phyloP scores from a whole-genome alignment of 1,140 invertebrate genomes.

The Battus philenor region DNA sequence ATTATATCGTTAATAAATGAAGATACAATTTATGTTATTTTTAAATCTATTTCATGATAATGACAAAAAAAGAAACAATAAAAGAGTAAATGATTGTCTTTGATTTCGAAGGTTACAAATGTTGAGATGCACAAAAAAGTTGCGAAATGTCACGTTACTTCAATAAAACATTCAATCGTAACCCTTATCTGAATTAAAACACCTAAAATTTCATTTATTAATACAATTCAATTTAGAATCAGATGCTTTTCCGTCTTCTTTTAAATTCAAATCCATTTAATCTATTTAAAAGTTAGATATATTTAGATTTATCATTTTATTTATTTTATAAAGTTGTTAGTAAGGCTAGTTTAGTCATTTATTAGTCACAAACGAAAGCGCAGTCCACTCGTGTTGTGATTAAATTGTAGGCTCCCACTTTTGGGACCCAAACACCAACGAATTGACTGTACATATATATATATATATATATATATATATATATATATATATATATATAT shows the following conservation, averaged over 20 bases:
- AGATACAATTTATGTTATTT: background rate
- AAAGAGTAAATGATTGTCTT: background rate
- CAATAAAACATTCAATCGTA: constrained; percentile 3
- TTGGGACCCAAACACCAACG: too few relatives aligned
- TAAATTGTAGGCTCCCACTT: constrained; percentile 23
- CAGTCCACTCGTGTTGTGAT: constrained; percentile 33
- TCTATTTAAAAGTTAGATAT: constrained; percentile 53
- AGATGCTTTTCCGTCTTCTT: constrained; percentile 58
- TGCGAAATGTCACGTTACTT: constrained; percentile 16
- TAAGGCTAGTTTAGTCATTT: constrained; percentile 68
- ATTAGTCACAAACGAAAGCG: constrained; percentile 43
- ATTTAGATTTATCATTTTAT: constrained; percentile 39
- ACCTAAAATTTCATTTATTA: constrained; percentile 70
- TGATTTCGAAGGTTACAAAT: background rate
- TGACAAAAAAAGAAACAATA: background rate
- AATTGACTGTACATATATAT: too few relatives aligned
- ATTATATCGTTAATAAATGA: too few relatives aligned
- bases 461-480: too few relatives aligned
- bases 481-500: too few relatives aligned
- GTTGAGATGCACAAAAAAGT: background rate
- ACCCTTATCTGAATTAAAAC: constrained; percentile 34
- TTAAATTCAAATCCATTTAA: constrained; percentile 65
- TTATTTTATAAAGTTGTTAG: constrained; percentile 60
- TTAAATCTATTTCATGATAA: background rate
- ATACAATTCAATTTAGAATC: constrained; percentile 72